Percentiles rank a stretch among this genome's conserved stretches.
These are phyloP conservation scores for Empidonax traillii DNA, from an alignment of 2,113 vertebrate genomes.

Conservation along the genomic window DNA sequence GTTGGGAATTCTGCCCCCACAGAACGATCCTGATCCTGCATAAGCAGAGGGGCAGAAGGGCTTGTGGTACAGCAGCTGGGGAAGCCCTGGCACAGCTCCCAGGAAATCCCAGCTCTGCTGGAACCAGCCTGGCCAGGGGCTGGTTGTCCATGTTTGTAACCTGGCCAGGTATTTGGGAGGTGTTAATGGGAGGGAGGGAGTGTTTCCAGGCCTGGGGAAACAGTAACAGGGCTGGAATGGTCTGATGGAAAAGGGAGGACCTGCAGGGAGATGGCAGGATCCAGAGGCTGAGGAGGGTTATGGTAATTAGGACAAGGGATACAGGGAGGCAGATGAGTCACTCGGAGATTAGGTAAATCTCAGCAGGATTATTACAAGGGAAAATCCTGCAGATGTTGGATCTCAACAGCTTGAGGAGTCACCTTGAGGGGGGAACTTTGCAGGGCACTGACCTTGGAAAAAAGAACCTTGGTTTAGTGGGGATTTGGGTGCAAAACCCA, in stretches of 20 bases:
- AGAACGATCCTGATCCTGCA: background rate
- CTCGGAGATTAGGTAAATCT: slow-evolving; percentile 18
- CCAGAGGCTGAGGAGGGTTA: background rate
- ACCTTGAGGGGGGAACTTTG: background rate
- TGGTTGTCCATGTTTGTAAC: background rate
- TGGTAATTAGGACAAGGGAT: background rate
- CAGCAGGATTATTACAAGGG: background rate
- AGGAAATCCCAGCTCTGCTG: background rate
- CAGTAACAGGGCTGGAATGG: background rate
- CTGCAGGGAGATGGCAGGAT: fast-evolving
- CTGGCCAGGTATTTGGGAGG: background rate
- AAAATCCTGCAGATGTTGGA: slow-evolving; percentile 28
- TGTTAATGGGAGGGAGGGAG: background rate
- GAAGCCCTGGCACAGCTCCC: background rate
- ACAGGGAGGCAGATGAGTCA: background rate
- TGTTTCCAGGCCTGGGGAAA: background rate
- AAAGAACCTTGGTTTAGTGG: background rate
- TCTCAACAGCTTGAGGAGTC: slow-evolving; percentile 5
- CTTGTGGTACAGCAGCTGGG: background rate
- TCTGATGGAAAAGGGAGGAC: background rate
- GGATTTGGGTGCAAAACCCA: background rate
- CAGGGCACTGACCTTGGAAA: background rate
- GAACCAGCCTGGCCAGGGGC: background rate
- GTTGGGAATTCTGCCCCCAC: background rate
- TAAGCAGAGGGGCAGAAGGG: background rate